phyloP scores from a whole-genome alignment of 2,888 invertebrate species.

The Diarsia rubi region DNA sequence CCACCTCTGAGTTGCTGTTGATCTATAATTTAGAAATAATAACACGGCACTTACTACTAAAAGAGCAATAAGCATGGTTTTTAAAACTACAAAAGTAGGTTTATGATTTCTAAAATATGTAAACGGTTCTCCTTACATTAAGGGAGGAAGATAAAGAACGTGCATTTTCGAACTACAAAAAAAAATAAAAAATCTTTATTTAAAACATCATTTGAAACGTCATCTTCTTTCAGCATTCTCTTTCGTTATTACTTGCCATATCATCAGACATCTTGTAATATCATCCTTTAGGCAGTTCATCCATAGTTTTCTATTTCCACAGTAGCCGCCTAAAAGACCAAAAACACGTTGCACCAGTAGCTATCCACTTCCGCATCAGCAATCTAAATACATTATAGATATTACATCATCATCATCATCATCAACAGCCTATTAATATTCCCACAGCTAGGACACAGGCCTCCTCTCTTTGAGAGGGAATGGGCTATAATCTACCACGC shows the following conservation, averaged over 20 bases:
- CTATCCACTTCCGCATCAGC: constrained; percentile 7
- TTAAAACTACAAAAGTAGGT: constrained; percentile 22
- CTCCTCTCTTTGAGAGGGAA: too few species aligned
- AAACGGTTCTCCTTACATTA: background rate
- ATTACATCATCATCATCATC: too few species aligned
- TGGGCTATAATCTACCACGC: too few species aligned
- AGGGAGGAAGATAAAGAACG: background rate
- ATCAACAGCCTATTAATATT: too few species aligned
- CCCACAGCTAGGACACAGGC: too few species aligned
- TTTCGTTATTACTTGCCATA: too few species aligned
- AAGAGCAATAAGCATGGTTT: constrained; percentile 26
- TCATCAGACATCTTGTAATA: too few species aligned
- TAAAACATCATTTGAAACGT: background rate
- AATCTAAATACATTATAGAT: background rate
- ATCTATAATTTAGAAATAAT: constrained; percentile 70
- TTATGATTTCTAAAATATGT: constrained; percentile 18
- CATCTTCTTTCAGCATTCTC: too few species aligned
- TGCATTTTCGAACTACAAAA: background rate
- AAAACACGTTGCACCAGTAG: constrained; percentile 8
- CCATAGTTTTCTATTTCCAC: background rate
- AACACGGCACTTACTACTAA: constrained; percentile 61
- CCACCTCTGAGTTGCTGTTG: constrained; percentile 71
- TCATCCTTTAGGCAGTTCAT: too few species aligned
- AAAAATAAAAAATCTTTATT: background rate
- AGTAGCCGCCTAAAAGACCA: background rate